Evolutionary conservation across 1,140 invertebrate genomes (phyloP), one percentile per base, ranked within the genome.

Genomic region (Ceratosolen fusciceps): DNA sequence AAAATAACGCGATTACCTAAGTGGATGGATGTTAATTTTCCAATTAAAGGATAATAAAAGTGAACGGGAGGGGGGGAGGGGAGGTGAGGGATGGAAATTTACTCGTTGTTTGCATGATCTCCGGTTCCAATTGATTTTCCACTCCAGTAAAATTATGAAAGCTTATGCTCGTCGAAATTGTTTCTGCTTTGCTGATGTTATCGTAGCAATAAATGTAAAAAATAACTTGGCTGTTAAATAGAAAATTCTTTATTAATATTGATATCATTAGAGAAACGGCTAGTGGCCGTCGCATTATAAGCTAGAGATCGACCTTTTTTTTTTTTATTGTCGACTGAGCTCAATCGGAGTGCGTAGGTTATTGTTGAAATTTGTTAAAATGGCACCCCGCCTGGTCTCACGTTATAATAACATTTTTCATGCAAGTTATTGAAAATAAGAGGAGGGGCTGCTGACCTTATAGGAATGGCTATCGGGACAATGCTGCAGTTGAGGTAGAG

Each of bases 181-280:
- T 14, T 37, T 78, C 77, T 10, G 16, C 12, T 39, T 21, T 31
- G 39, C 10, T 21, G 2, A n/a, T 21, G 12, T 87, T 89, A 74
- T 92, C 92, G 83, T 94, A 93, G 24, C 96, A 91, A 83, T 95
- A 93, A 49, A 96, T 92, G 80, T 94, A 93, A 89, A 95, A 94
- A 16, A 93, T 93, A 39, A 93, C 92, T 82, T 89, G 91, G 83
- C 94, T 95, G 84, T 37, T 89, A 70, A 31, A 8, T 56, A 31
- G 54, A 68, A 67, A 34, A 68, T 39, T 68, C 19, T 8, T 52
- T 52, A 68, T 68, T 39, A 43, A 67, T 29, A 62, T 62, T 62
- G 21, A 21, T 56, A 21, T 56, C n/a, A n/a, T n/a, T n/a, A n/a
- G n/a, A n/a, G n/a, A n/a, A n/a, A n/a, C n/a, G n/a, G n/a, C n/a